A percentile compares a stretch with the other conserved stretches of the same genome.
phyloP scores from a whole-genome alignment of 2,888 invertebrate species.

The Volucella zonaria region DNA sequence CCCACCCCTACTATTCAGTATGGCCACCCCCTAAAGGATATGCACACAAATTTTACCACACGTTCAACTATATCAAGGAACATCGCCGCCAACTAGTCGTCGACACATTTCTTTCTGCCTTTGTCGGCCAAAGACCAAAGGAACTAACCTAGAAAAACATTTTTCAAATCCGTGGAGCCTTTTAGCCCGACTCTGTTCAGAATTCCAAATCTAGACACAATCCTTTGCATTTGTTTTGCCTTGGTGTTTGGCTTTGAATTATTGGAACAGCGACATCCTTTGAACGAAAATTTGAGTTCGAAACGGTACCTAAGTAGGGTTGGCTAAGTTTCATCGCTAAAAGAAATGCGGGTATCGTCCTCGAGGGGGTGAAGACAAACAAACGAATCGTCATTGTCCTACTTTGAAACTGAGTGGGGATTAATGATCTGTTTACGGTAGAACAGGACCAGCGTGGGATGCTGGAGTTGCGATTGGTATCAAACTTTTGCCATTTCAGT shows the following conservation, averaged over 20 bases:
- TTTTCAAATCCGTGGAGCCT: slow-evolving; percentile 34
- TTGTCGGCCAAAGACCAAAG: slow-evolving; percentile 39
- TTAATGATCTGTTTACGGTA: slow-evolving; percentile 65
- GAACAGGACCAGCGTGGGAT: slow-evolving; percentile 11
- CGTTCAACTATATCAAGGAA: slow-evolving; percentile 43
- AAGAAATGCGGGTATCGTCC: slow-evolving; percentile 5
- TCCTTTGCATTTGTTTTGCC: slow-evolving; percentile 3
- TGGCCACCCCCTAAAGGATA: not conserved
- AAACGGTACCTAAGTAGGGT: not conserved
- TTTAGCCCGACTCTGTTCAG: slow-evolving; percentile 7
- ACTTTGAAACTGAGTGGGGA: slow-evolving; percentile 61
- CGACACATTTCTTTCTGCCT: slow-evolving; percentile 42
- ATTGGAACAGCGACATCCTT: slow-evolving; percentile 18
- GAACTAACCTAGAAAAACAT: slow-evolving; percentile 25
- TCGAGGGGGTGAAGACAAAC: not conserved
- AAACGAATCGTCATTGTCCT: slow-evolving; percentile 19
- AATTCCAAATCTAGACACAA: not conserved
- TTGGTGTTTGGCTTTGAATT: slow-evolving; percentile 11
- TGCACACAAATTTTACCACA: slow-evolving; percentile 42
- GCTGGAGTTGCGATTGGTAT: slow-evolving; percentile 38
- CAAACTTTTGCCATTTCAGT: slow-evolving; percentile 55
- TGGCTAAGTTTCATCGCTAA: slow-evolving; percentile 12
- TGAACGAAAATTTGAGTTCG: slow-evolving; percentile 1
- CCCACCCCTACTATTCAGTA: not conserved
- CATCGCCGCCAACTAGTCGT: slow-evolving; percentile 56